Evolutionary conservation across 1,140 invertebrate genomes (phyloP), one percentile per base, ranked within the genome.

Genomic region (Neodiprion lecontei): DNA sequence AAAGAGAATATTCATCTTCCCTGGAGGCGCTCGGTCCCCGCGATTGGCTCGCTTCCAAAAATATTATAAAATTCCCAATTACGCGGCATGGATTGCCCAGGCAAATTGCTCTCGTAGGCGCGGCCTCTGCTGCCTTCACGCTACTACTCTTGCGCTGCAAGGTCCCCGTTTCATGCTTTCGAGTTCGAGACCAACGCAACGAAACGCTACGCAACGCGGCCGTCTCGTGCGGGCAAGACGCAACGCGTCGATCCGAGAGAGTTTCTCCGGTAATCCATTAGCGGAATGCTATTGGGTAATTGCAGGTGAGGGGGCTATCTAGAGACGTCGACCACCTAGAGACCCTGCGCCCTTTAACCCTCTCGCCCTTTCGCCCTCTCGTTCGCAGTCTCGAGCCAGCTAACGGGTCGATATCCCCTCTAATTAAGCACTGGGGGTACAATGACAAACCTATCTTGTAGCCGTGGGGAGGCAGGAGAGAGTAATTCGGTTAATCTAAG

Each of bases 31-130:
- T 69, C 77, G 78, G 28, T 50, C 75, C 76, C 78, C 74, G 74
- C 78, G 81, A 85, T 83, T 87, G 85, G 85, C 86, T 84, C 79
- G 80, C 81, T 84, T 87, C 85, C 85, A 87, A 87, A 87, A 87
- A 87, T 86, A 87, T 87, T 86, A 85, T 85, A 85, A 86, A 87
- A 86, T 86, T 87, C 82, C 83, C 85, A 86, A 86, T 87, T 86
- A 87, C 84, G 83, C 77, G 80, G 85, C 82, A 85, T 86, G 83
- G 82, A 85, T 86, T 86, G 85, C 81, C 79, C 81, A 85, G 83
- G 84, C 84, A 84, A 86, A 86, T 87, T 87, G 85, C 84, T 81
- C 83, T 80, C 78, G 82, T 77, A 82, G 82, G 81, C 72, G 76
- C 70, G 70, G 79, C 69, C 72, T 79, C 78, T 79, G 72, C 79